A percentile compares a stretch with the other conserved stretches of the same genome.
phyloP scores from a whole-genome alignment of 2,797 vertebrate species.

The Parotocinclus haroldoi region DNA sequence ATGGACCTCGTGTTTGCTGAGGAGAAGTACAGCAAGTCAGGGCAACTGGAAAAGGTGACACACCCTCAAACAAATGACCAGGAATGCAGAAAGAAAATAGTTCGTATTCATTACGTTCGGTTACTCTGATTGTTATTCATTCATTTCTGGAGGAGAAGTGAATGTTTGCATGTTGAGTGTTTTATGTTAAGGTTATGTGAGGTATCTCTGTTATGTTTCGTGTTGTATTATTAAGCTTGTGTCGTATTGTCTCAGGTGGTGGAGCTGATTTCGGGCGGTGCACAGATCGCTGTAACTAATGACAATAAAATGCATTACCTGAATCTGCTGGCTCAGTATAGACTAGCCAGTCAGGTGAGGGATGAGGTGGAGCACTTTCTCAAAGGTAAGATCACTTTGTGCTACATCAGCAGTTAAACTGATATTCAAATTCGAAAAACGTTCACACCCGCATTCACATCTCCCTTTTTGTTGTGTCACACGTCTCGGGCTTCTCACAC shows the following conservation, averaged over 20 bases:
- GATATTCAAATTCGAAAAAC: no score
- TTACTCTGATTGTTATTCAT: no score
- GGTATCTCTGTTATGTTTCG: not conserved
- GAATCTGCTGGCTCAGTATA: constrained; percentile 92
- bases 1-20: constrained; percentile 98
- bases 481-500: no score
- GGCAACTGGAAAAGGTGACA: constrained; percentile 95
- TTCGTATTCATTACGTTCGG: no score
- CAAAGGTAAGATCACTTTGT: constrained; percentile 77
- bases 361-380: constrained; percentile 98
- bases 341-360: constrained; percentile 92
- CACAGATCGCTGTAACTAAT: constrained; percentile 89
- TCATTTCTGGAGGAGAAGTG: not conserved
- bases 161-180: not conserved
- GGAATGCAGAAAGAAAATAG: not conserved
- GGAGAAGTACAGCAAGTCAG: constrained; percentile 93
- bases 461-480: no score
- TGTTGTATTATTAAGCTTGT: no score
- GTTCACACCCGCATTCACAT: no score
- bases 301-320: constrained; percentile 97
- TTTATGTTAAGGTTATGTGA: not conserved
- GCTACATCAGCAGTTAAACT: no score
- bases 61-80: not conserved
- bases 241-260: constrained; percentile 80
- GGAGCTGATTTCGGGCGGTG: constrained; percentile 89